Percentiles rank a stretch among this genome's conserved stretches.
Conservation (phyloP, 2,888 invertebrate genomes). For the Eumerus sabulonum region DNA sequence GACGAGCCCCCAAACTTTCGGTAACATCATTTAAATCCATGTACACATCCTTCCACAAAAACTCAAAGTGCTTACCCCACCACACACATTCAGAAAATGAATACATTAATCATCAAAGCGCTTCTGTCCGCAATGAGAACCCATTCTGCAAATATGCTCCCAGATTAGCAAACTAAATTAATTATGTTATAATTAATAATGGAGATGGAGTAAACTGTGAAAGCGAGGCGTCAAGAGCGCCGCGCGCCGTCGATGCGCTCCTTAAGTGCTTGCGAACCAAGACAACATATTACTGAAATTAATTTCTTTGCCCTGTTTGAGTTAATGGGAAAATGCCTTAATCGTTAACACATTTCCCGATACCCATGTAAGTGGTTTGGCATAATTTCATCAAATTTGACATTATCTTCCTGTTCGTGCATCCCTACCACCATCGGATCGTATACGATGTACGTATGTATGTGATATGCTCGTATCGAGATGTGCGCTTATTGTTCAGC, state of each 20-base stretch:
- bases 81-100: slow-evolving; percentile 9
- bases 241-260: too few relatives aligned
- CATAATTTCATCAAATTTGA: slow-evolving; percentile 67
- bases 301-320: slow-evolving; percentile 60
- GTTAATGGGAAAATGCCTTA: slow-evolving; percentile 62
- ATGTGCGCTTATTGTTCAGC: too few relatives aligned
- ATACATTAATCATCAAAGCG: slow-evolving; percentile 63
- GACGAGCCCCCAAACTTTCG: slow-evolving; percentile 32
- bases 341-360: slow-evolving; percentile 64
- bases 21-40: slow-evolving; percentile 44
- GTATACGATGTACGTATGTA: slow-evolving; percentile 15
- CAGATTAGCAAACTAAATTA: slow-evolving; percentile 67
- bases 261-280: background rate
- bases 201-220: slow-evolving; percentile 30
- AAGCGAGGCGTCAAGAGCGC: slow-evolving; percentile 12
- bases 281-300: slow-evolving; percentile 36
- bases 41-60: slow-evolving; percentile 29
- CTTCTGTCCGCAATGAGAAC: slow-evolving; percentile 32
- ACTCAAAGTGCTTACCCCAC: too few relatives aligned
- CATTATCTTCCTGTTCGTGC: slow-evolving; percentile 49
- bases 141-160: slow-evolving; percentile 48
- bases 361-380: slow-evolving; percentile 64
- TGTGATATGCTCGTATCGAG: too few relatives aligned
- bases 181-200: slow-evolving; percentile 67
- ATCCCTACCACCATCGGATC: slow-evolving; percentile 40